Evolutionary conservation across 2,888 invertebrate species (phyloP), one percentile per base, ranked within the genome.

Genomic region (Orthosia gracilis): DNA sequence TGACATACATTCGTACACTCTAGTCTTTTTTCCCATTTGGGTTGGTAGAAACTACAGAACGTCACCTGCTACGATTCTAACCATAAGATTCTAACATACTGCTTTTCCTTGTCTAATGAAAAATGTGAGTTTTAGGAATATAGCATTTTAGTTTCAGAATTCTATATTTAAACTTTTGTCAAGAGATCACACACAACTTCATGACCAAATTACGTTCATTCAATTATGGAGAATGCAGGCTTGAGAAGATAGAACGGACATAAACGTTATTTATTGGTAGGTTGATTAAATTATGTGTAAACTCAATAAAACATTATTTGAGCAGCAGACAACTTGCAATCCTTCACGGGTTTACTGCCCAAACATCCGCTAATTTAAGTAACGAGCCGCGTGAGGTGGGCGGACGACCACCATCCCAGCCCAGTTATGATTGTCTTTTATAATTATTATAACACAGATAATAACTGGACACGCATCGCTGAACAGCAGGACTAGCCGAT

Each of bases 351-450:
- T 40, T 62, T 55, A 40, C 47, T 49, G 54, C 5, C 17, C 47
- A 40, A 73, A 63, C 54, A 63, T 55, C 54, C 73, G 47, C 54
- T 55, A 23, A 73, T 73, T 62, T 62, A 63, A 62, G 47, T 47
- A 61, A 47, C 52, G n/a, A n/a, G 52, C 40, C 7, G 52, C n/a
- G n/a, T n/a, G n/a, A 12, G 45, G 23, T n/a, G 23, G 26, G 69
- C 26, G 17, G 23, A 18, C 15, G 7, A 12, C 11, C 26, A 4
- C 62, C 26, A 18, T 40, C 40, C 31, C 18, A 15, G 5, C 4
- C n/a, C 54, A 23, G 47, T 47, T 45, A 47, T 13, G n/a, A 18
- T 15, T 31, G 21, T 12, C 18, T 31, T 23, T 54, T n/a, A 13
- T 45, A 31, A 52, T 26, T 23, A 23, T 54, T n/a, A 13, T 45